Evolutionary conservation across 2,888 invertebrate species (phyloP), one percentile per base, ranked within the genome.

Genomic region (Rhamnusium bicolor): DNA sequence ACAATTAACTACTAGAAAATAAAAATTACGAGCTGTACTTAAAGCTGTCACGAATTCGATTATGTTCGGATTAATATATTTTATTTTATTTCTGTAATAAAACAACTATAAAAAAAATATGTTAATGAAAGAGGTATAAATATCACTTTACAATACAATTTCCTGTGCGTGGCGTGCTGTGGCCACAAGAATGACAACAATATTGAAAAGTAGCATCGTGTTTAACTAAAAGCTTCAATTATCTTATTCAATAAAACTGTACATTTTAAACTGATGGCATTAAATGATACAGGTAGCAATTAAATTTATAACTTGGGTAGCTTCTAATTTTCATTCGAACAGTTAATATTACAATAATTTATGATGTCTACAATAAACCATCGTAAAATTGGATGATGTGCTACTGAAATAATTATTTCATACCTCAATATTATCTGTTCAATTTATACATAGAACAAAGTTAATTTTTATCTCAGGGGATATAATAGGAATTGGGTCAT

Each of bases 271-370:
- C 60, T 71, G 72, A 73, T 73, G 75, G 75, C 74, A 79, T 73
- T 74, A 77, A 79, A 76, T 80, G 77, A 79, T 78, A 79, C 71
- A 78, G 65, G 71, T 71, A 16, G 61, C 77, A 79, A 76, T 81
- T 81, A 79, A 80, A 81, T 81, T 81, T 81, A 79, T 75, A 76
- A 68, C 78, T 73, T 68, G 73, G 72, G 75, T 73, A 79, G 73
- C 77, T 78, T 80, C 75, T 80, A 75, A 77, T 80, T 80, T 79
- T 79, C 78, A 77, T 78, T 78, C 71, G 72, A 69, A 76, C 73
- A 49, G 72, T 75, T 75, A n/a, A n/a, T n/a, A 74, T 73, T 72
- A 75, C 61, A 63, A 70, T 75, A 69, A 75, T 72, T 72, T 75
- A 72, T 69, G 61, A 53, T 74, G 71, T 74, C 70, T 62, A 68